phyloP scores from a whole-genome alignment of 2,113 vertebrate genomes.

The Gallinago undulata region DNA sequence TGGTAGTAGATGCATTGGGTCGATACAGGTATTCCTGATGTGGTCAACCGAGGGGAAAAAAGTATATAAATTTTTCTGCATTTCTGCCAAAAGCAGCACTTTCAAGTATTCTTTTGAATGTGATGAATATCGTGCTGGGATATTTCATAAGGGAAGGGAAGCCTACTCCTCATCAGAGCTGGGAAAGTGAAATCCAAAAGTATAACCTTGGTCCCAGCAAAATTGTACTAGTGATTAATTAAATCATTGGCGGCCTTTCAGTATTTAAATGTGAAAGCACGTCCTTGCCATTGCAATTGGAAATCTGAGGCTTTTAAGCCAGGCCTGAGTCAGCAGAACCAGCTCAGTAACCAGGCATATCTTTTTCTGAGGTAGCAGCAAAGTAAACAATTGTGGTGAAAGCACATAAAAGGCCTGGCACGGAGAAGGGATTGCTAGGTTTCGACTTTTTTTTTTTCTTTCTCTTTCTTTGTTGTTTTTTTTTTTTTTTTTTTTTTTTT shows the following conservation, averaged over 20 bases:
- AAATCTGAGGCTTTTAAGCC: conserved; percentile 18
- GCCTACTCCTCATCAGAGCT: neutral
- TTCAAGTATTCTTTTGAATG: neutral
- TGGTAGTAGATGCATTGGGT: neutral
- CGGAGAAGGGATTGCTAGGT: neutral
- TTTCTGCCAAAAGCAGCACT: neutral
- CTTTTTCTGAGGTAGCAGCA: conserved; percentile 7
- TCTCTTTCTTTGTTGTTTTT: neutral
- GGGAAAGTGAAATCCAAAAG: neutral
- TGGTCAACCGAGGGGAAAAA: neutral
- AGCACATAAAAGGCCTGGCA: conserved; percentile 41
- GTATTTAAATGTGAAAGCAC: conserved; percentile 4
- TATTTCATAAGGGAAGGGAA: neutral
- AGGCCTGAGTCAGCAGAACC: conserved; percentile 48
- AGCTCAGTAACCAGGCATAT: conserved; percentile 29
- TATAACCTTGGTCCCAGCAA: neutral
- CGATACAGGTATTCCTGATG: neutral
- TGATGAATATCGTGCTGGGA: neutral
- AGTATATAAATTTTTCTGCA: neutral
- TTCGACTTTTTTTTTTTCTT: neutral
- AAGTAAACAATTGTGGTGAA: conserved; percentile 45
- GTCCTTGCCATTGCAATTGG: neutral
- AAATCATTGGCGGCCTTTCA: neutral
- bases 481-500: neutral
- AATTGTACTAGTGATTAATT: neutral